Evolutionary conservation across 1,140 invertebrate genomes (phyloP), one percentile per base, ranked within the genome.

Genomic region (Pseudomyrmex pallidus): DNA sequence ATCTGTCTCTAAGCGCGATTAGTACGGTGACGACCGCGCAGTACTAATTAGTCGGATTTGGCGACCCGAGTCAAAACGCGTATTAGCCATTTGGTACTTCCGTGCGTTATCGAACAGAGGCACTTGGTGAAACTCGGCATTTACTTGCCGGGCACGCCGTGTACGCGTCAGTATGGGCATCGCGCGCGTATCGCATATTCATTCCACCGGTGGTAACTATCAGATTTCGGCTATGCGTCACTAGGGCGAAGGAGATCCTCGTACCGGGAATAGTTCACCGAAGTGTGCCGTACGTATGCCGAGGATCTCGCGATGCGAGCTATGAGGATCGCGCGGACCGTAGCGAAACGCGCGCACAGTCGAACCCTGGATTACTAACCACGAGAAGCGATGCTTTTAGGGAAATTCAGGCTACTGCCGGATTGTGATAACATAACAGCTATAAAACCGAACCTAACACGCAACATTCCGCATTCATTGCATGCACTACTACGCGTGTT

Each of bases 291-390:
- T 61, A 48, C 61, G 70, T 64, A 77, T 57, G n/a, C 17, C 80
- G 61, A 25, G 56, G 80, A 76, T 82, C 80, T 74, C 48, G 57
- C 85, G 67, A 80, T 68, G 72, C 85, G 62, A 87, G 70, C 86
- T 87, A 74, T 84, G 85, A 80, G 82, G 86, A 87, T 87, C 74
- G 83, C 86, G 74, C 64, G 74, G 85, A 70, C 57, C 63, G 74
- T 56, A 56, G 61, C 61, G 50, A 44, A 56, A 25, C 52, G 59
- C 22, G 50, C 59, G 66, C 62, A 56, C 48, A 62, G 74, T 17
- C 25, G 35, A 35, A 35, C 5, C 35, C 35, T 63, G 12, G 25
- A 54, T 67, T 5, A 54, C 48, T 66, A 77, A 54, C 62, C 74
- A 35, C 35, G 35, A 35, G 35, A 35, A 10, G 22, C 46, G 46